These are phyloP conservation scores for Acanthurus tractus DNA, from an alignment of 2,797 vertebrate species.

Conservation along the genomic window DNA sequence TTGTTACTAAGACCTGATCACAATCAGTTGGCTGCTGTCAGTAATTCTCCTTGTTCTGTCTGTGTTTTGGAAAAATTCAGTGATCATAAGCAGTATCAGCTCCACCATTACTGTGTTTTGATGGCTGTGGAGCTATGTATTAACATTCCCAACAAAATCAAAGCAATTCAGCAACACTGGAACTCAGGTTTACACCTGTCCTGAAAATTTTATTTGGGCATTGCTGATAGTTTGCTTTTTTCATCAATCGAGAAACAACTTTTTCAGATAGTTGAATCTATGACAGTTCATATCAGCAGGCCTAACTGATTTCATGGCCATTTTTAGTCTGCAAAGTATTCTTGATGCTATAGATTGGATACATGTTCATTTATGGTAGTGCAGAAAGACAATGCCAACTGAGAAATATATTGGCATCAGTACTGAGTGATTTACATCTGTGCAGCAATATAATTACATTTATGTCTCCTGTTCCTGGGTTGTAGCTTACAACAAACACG, in stretches of 20 bases:
- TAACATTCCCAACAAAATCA: neutral
- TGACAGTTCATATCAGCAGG: neutral
- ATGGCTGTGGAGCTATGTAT: neutral
- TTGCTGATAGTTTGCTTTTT: neutral
- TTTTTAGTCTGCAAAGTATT: no score
- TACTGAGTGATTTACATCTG: no score
- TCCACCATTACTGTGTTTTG: neutral
- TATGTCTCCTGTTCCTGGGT: no score
- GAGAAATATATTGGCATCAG: no score
- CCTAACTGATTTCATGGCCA: no score
- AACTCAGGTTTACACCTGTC: neutral
- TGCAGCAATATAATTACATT: no score
- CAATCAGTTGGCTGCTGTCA: slow-evolving; percentile 1
- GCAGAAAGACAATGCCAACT: no score
- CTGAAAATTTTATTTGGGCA: neutral
- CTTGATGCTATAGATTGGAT: no score
- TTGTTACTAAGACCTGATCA: slow-evolving; percentile 4
- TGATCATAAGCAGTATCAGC: neutral
- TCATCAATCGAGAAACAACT: neutral
- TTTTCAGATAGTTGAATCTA: neutral
- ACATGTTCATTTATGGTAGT: no score
- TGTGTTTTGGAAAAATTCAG: slow-evolving; percentile 13
- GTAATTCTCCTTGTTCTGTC: neutral
- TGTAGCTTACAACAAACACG: no score
- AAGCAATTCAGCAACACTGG: neutral